Evolutionary conservation across 2,888 invertebrate species (phyloP), one percentile per base, ranked within the genome.

Genomic region (Teinopalpus imperialis): DNA sequence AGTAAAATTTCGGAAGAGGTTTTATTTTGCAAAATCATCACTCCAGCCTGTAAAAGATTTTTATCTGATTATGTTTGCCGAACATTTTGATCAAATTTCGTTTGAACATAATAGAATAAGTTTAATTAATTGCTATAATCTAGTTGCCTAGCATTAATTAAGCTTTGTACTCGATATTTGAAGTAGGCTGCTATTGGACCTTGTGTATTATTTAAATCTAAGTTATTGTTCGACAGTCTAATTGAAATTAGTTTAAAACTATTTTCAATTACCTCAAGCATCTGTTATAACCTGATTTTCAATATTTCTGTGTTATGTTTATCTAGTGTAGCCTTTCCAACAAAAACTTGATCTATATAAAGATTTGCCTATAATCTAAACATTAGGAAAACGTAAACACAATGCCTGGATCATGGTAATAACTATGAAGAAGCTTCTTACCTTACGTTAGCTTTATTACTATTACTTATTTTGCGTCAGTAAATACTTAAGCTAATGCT

Each of bases 81-180:
- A 66, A 66, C 63, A 63, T 66, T 67, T 67, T 67, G 68, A 73
- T 69, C 69, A 79, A 75, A 77, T 79, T 80, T 79, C 66, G 69
- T 79, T 79, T 71, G 64, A 30, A 68, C 61, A 77, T 81, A 82
- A 81, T 81, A 78, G 73, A 81, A 80, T 78, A 83, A 82, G 75
- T 85, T 86, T 78, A 83, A 83, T 83, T 83, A 80, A 81, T 79
- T 81, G 73, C 65, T 66, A 66, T 66, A 67, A 65, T 51, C 74
- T 26, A 39, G 74, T 71, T 75, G 68, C 66, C 75, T 79, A 74
- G 74, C 70, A 76, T 77, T 83, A 81, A 82, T 83, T 80, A 82
- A 76, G 77, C 69, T 76, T 77, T 70, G 76, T 73, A 7, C 31
- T 31, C 26, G 20, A 39, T 37, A 37, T 44, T 31, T 30, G 37